Evolutionary conservation across 2,888 invertebrate genomes (phyloP).

Genomic region (Morpho deidamia): DNA sequence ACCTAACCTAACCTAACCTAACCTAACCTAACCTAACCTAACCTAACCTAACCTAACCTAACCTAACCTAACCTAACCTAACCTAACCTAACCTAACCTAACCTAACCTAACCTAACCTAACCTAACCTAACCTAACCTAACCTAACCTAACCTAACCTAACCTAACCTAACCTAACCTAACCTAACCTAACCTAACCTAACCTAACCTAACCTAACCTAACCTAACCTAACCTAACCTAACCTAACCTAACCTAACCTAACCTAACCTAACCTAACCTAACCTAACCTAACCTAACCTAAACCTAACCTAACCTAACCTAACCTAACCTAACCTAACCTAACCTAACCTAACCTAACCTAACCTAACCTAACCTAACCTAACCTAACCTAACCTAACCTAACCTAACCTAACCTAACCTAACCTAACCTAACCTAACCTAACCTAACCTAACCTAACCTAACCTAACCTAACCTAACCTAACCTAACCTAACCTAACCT

Average conservation of each 20-base stretch:
- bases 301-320: neutral
- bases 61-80: conserved; percentile 23
- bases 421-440: conserved; percentile 16
- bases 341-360: conserved; percentile 24
- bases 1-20: conserved; percentile 22
- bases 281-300: neutral
- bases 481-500: conserved; percentile 17
- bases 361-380: too few relatives aligned
- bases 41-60: too few relatives aligned
- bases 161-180: conserved; percentile 20
- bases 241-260: conserved; percentile 21
- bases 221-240: neutral
- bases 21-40: too few relatives aligned
- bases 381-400: too few relatives aligned
- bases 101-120: conserved; percentile 12
- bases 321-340: conserved; percentile 24
- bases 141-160: conserved; percentile 19
- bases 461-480: conserved; percentile 18
- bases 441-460: conserved; percentile 19
- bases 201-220: conserved; percentile 17
- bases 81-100: conserved; percentile 25
- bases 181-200: conserved; percentile 19
- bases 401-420: conserved; percentile 25
- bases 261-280: conserved; percentile 16
- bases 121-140: too few relatives aligned